Evolutionary conservation across 2,888 invertebrate species (phyloP).

Genomic region (Endotricha flammealis): DNA sequence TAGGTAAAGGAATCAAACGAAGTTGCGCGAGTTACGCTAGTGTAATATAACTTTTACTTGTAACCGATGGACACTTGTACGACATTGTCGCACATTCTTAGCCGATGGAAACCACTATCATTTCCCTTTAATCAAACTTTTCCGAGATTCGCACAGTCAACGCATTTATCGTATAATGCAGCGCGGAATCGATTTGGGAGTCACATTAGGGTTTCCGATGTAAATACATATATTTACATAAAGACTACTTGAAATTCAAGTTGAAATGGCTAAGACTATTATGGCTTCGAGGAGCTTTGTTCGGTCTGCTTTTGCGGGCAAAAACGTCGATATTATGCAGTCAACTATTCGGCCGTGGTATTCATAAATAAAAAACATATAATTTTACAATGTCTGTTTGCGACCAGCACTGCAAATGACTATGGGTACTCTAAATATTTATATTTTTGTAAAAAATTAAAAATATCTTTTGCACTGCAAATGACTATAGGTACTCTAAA

Average conservation of each 20-base stretch:
- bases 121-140: conserved; percentile 18
- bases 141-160: conserved; percentile 1
- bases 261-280: not conserved
- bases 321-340: not conserved
- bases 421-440: too few relatives aligned
- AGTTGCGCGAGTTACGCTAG: too few relatives aligned
- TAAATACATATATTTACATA: not conserved
- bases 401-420: too few relatives aligned
- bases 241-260: not conserved
- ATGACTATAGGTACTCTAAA: too few relatives aligned
- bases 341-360: too few relatives aligned
- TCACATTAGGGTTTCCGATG: not conserved
- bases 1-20: too few relatives aligned
- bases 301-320: not conserved
- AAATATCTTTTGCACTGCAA: too few relatives aligned
- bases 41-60: too few relatives aligned
- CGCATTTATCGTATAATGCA: not conserved
- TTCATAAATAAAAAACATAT: too few relatives aligned
- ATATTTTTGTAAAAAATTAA: not conserved
- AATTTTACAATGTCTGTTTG: too few relatives aligned
- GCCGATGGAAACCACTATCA: not conserved
- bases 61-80: too few relatives aligned
- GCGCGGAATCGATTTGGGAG: not conserved
- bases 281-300: not conserved
- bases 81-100: not conserved